phyloP scores from a whole-genome alignment of 2,797 vertebrate species.

The Coreius guichenoti region DNA sequence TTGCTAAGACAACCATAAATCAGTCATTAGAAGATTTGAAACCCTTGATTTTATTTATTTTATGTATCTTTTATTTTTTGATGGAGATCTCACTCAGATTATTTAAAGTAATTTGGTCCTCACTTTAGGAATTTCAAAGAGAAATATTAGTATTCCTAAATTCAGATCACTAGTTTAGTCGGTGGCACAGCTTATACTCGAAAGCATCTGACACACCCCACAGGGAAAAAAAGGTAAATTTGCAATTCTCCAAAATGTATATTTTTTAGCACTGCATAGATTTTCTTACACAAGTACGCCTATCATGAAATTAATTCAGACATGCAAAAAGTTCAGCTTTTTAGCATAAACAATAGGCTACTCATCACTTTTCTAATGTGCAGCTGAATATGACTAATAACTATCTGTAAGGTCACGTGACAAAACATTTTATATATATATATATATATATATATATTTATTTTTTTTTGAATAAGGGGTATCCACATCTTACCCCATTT shows the following conservation, averaged over 20 bases:
- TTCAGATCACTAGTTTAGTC: background rate
- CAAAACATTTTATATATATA: background rate
- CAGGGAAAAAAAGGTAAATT: background rate
- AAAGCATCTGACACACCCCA: background rate
- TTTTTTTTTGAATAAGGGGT: background rate
- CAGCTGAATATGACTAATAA: background rate
- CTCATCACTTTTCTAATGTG: background rate
- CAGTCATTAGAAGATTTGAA: background rate
- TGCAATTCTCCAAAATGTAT: background rate
- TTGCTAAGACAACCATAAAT: background rate
- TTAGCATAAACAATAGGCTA: background rate
- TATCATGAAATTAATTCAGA: background rate
- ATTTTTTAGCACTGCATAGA: background rate
- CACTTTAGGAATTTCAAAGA: background rate
- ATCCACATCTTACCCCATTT: background rate
- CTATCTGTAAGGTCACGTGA: background rate
- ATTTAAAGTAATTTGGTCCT: background rate
- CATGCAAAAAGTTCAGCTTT: background rate
- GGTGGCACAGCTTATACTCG: background rate
- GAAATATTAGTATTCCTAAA: background rate
- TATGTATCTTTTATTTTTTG: background rate
- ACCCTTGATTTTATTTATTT: background rate
- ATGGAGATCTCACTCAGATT: background rate
- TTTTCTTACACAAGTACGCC: background rate
- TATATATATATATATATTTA: too few species aligned